Conservation (phyloP, 2,113 vertebrate genomes). For the Hemichromis elongatus region DNA sequence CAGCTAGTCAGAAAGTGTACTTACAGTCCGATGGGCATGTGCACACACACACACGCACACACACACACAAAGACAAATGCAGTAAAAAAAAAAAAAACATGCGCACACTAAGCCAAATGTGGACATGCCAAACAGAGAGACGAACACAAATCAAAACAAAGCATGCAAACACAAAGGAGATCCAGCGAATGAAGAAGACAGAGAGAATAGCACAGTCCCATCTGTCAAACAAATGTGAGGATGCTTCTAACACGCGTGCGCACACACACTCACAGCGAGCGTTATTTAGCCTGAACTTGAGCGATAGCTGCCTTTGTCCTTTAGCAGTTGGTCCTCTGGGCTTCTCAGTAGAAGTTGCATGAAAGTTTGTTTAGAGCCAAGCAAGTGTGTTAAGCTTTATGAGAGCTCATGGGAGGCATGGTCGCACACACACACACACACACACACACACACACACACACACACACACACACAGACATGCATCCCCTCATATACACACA, state of each 20-base stretch:
- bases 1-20: background rate
- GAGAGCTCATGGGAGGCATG: conserved; percentile 53
- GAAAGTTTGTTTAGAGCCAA: conserved; percentile 69
- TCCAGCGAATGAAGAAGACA: conserved; percentile 60
- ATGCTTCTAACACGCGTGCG: conserved; percentile 10
- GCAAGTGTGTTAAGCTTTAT: conserved; percentile 66
- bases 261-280: background rate
- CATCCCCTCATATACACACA: background rate
- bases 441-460: background rate
- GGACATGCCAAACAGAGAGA: conserved; percentile 63
- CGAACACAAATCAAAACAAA: conserved; percentile 66
- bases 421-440: conserved; percentile 33
- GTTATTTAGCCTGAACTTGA: conserved; percentile 65
- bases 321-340: conserved; percentile 53
- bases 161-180: conserved; percentile 63
- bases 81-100: background rate
- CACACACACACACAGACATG: background rate
- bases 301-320: conserved; percentile 65
- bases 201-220: conserved; percentile 60
- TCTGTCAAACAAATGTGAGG: conserved; percentile 67
- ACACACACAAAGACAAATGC: background rate
- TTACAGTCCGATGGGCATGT: background rate
- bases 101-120: conserved; percentile 42
- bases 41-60: background rate
- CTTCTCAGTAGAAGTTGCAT: conserved; percentile 51